These are phyloP conservation scores for Rhabdomys pumilio DNA, from an alignment of 2,797 vertebrate genomes.

Conservation along the genomic window DNA sequence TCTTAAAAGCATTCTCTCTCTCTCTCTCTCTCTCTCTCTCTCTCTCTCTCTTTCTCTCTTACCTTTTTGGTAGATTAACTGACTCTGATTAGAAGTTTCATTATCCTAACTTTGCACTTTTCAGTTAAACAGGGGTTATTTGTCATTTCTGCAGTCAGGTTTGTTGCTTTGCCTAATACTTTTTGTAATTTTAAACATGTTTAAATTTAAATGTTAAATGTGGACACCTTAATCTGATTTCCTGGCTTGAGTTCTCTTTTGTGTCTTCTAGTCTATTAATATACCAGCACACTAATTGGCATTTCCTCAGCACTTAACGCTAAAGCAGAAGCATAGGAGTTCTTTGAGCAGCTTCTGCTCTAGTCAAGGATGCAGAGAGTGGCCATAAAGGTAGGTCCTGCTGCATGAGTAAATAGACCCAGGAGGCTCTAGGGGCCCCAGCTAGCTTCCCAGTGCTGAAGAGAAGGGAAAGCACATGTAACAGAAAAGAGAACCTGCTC, in stretches of 20 bases:
- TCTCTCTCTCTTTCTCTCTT: too few species aligned
- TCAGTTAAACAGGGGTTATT: background rate
- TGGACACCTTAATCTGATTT: background rate
- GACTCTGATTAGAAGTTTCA: conserved; percentile 16
- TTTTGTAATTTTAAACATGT: background rate
- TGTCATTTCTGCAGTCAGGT: background rate
- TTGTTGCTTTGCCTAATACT: conserved; percentile 6
- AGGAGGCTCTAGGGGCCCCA: background rate
- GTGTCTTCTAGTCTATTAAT: conserved; percentile 34
- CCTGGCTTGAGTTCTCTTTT: background rate
- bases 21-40: background rate
- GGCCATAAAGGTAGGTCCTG: background rate
- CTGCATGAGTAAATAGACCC: background rate
- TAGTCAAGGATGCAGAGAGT: background rate
- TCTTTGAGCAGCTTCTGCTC: background rate
- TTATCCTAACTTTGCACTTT: conserved; percentile 9
- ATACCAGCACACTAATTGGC: background rate
- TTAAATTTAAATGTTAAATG: background rate
- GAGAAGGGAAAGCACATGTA: background rate
- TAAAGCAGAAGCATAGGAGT: background rate
- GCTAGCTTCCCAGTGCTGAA: background rate
- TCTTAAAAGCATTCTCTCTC: background rate
- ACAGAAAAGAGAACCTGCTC: background rate
- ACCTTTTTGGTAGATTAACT: background rate
- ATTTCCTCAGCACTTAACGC: background rate